A percentile compares a stretch with the other conserved stretches of the same genome.
Evolutionary conservation across 2,888 invertebrate genomes (phyloP).

Genomic region (Cosmia trapezina): DNA sequence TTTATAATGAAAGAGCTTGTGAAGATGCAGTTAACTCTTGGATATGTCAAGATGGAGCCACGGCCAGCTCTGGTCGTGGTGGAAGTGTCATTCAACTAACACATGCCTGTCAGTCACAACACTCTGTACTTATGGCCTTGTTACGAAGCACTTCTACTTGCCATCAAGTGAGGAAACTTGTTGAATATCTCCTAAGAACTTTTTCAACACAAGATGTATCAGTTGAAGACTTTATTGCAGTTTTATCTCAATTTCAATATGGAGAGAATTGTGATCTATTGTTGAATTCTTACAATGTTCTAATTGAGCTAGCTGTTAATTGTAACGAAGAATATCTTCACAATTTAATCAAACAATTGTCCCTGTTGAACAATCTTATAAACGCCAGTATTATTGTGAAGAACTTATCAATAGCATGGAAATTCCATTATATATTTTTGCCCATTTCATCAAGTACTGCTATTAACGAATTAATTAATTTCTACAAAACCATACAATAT

Average conservation of each 20-base stretch:
- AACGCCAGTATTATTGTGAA: slow-evolving; percentile 81
- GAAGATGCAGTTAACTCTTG: slow-evolving; percentile 70
- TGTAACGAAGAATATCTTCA: slow-evolving; percentile 84
- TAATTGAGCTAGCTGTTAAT: slow-evolving; percentile 78
- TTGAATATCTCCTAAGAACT: slow-evolving; percentile 77
- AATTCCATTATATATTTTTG: slow-evolving; percentile 86
- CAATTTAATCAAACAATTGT: slow-evolving; percentile 75
- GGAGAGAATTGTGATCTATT: slow-evolving; percentile 78
- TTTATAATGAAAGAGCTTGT: slow-evolving; percentile 77
- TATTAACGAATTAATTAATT: slow-evolving; percentile 81
- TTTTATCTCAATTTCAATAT: slow-evolving; percentile 77
- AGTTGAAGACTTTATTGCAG: slow-evolving; percentile 63
- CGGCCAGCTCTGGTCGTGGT: slow-evolving; percentile 74
- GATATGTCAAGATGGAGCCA: slow-evolving; percentile 68
- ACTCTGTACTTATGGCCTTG: slow-evolving; percentile 73
- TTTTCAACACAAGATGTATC: slow-evolving; percentile 54
- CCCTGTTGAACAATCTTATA: slow-evolving; percentile 79
- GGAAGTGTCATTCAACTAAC: slow-evolving; percentile 76
- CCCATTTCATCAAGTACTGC: slow-evolving; percentile 82
- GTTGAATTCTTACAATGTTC: slow-evolving; percentile 75
- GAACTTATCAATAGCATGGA: slow-evolving; percentile 85
- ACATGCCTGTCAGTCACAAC: slow-evolving; percentile 70
- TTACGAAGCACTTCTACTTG: slow-evolving; percentile 80
- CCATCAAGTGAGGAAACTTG: slow-evolving; percentile 76
- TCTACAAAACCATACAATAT: slow-evolving; percentile 66